Base-by-base conservation (phyloP, 2,888 invertebrate genomes). In the Polydrusus cervinus region DNA sequence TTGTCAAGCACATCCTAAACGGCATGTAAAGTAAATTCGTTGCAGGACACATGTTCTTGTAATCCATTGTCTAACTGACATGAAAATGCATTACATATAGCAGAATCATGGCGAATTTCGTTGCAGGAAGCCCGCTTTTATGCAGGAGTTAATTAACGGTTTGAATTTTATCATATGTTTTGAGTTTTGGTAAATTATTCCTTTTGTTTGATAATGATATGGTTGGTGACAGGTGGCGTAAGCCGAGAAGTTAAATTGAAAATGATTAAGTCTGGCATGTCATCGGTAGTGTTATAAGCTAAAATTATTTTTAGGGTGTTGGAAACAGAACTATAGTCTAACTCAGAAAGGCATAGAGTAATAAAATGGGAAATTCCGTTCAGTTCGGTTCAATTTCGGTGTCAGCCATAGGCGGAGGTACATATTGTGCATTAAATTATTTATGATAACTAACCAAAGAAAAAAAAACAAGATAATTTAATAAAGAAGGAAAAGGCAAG, bases 101-200 rank as follows among this genome's bases (percentile, higher is more conserved):
- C 72, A 34, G 72, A 47, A 60, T 68, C 69, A 40, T 64, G 55
- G 69, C 75, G 43, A 66, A 75, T 70, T 66, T 71, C 75, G 45
- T 68, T 71, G 75, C 75, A 71, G 75, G 66, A 68, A 66, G 49
- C 75, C 75, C 71, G 75, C 71, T 68, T 75, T 68, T 66, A 62
- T 75, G 51, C 71, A 75, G 71, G 60, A 71, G 75, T 66, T 62
- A 75, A 75, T 75, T 75, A 71, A 51, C 55, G 55, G 69, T n/a
- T 55, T 65, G 8, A 75, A 62, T 75, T 71, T 71, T 70, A 75
- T 75, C 66, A 66, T 43, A 68, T 70, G 60, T 64, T 53, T 13
- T 40, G 34, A 62, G 71, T 75, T 75, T 71, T 38, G 67, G 67
- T 75, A 62, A 71, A 75, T 75, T 75, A 71, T 75, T 71, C 53